Evolutionary conservation across 1,140 invertebrate genomes (phyloP), one percentile per base, ranked within the genome.

Genomic region (Caenorhabditis inopinata): DNA sequence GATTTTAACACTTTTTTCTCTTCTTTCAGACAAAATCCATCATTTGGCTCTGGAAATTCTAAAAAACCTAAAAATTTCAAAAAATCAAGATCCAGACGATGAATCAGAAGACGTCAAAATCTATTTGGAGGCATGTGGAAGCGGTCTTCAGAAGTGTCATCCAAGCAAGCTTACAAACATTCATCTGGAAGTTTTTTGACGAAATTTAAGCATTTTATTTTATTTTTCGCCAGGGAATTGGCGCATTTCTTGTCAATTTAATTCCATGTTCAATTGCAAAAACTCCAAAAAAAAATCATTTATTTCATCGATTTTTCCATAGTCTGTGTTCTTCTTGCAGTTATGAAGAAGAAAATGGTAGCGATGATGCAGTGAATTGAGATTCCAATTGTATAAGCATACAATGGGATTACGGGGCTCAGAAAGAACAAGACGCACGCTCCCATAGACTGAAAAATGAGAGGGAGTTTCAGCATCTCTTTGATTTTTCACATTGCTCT

Each of bases 281-380:
- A n/a, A 58, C 35, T n/a, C 35, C n/a, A n/a, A n/a, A n/a, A n/a
- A n/a, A n/a, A n/a, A n/a, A n/a, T n/a, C n/a, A n/a, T n/a, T n/a
- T n/a, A n/a, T n/a, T n/a, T 68, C 58, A 68, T 68, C 38, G 35
- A 38, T 21, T 32, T 35, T 25, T 68, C 58, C 58, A 68, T 68
- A 3, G 2, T 38, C 21, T 68, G 58, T 42, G 58, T 68, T 68
- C 58, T 38, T 38, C 38, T 68, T 4, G 58, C 14, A 68, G 38
- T 68, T 35, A 32, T 38, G 23, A 68, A 68, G 58, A 68, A 68
- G 3, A 68, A 42, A 42, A 68, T 21, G 1, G 58, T 27, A 18
- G 58, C 58, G n/a, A 68, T 68, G n/a, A 68, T 68, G 14, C 32
- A 35, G 12, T 38, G 32, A 42, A 68, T 12, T 42, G 58, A 32